Conservation (phyloP, 2,888 invertebrate genomes). For the Alloplasta piceator region DNA sequence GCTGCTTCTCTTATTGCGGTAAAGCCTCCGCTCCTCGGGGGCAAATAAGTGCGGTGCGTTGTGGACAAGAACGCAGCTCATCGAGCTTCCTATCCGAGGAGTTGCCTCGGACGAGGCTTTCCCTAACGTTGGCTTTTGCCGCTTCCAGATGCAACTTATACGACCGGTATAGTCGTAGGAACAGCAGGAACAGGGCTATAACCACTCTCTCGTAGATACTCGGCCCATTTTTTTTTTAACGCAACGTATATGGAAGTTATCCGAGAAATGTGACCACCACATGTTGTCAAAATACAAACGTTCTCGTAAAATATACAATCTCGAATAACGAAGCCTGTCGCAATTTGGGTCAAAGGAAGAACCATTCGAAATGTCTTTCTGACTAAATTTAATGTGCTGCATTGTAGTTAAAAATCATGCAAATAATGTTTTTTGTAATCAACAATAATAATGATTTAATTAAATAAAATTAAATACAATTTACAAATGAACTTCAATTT, state of each 20-base stretch:
- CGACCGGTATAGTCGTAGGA: conserved; percentile 16
- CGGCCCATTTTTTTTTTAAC: conserved; percentile 47
- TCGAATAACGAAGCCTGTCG: conserved; percentile 3
- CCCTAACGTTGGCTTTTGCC: conserved; percentile 9
- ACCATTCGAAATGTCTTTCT: too few species aligned
- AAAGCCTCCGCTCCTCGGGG: conserved; percentile 46
- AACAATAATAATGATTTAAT: too few species aligned
- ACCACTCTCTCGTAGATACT: conserved; percentile 5
- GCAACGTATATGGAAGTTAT: background rate
- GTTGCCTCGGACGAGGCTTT: background rate
- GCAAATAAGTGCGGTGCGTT: background rate
- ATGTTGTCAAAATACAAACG: conserved; percentile 26
- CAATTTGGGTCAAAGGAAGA: too few species aligned
- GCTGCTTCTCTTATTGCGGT: conserved; percentile 75
- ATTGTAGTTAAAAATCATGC: too few species aligned
- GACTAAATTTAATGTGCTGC: too few species aligned
- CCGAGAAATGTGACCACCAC: conserved; percentile 26
- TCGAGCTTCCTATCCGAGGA: conserved; percentile 28
- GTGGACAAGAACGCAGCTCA: conserved; percentile 27
- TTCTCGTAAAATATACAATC: background rate
- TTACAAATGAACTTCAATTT: too few species aligned
- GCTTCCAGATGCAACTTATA: conserved; percentile 3
- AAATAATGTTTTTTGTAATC: too few species aligned
- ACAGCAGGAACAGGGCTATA: conserved; percentile 19
- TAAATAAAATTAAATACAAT: too few species aligned